Evolutionary conservation across 2,797 vertebrate species (phyloP).

Genomic region (Forpus xanthops): DNA sequence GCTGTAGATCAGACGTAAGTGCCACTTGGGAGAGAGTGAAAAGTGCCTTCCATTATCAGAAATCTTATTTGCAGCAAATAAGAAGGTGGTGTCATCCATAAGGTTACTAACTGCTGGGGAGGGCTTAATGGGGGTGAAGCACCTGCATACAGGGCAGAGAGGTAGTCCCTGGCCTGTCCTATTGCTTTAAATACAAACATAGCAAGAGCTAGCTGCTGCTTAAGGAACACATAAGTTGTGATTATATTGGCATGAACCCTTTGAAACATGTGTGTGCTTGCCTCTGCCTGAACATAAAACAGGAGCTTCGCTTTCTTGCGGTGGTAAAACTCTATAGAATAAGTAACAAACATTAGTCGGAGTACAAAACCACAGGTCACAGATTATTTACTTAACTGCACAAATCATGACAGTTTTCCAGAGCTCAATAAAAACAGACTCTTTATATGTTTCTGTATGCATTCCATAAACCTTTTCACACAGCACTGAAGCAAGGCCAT

Average conservation of each 20-base stretch:
- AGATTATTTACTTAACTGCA: neutral
- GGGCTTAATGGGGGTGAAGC: neutral
- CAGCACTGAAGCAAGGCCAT: neutral
- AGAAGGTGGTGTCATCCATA: neutral
- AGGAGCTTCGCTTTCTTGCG: neutral
- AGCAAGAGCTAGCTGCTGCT: neutral
- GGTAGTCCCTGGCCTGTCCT: neutral
- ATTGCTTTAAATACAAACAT: neutral
- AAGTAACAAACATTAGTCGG: neutral
- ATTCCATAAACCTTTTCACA: neutral
- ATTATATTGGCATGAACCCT: neutral
- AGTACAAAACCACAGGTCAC: neutral
- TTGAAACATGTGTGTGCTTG: rapidly evolving
- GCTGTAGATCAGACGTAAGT: neutral
- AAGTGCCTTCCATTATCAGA: neutral
- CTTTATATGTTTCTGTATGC: neutral
- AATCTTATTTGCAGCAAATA: neutral
- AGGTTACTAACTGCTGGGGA: neutral
- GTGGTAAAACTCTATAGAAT: neutral
- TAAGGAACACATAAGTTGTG: neutral
- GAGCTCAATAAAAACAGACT: neutral
- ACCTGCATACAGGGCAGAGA: neutral
- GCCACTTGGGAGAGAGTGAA: neutral
- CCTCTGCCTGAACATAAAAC: neutral
- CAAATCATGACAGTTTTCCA: neutral